phyloP scores from a whole-genome alignment of 2,113 vertebrate species.

The Octodon degus region DNA sequence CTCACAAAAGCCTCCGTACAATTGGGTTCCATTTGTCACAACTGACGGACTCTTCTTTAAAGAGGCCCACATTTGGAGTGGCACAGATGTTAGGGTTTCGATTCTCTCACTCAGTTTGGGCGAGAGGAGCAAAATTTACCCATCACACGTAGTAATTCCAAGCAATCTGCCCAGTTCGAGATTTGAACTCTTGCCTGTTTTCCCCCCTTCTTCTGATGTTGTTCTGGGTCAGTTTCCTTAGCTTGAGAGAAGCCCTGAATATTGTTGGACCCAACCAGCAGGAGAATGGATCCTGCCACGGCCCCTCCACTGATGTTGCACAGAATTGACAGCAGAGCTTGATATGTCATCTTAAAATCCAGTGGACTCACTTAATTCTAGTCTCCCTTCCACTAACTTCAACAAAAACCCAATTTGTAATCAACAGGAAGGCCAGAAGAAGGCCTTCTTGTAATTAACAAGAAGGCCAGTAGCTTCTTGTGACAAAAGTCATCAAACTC shows the following conservation, averaged over 20 bases:
- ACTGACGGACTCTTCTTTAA: slow-evolving; percentile 57
- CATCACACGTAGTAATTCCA: not conserved
- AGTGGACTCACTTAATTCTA: not conserved
- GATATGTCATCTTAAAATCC: not conserved
- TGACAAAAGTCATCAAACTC: slow-evolving; percentile 37
- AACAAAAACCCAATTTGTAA: slow-evolving; percentile 33
- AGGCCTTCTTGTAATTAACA: too few relatives aligned
- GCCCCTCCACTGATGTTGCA: not conserved
- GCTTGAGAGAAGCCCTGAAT: not conserved
- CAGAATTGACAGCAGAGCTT: not conserved
- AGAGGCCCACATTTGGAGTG: slow-evolving; percentile 18
- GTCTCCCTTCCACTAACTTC: not conserved
- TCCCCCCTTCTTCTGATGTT: not conserved
- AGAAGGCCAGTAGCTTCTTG: not conserved
- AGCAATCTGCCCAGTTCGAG: not conserved
- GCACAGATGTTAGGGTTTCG: slow-evolving; percentile 52
- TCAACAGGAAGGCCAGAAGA: not conserved
- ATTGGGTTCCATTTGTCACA: slow-evolving; percentile 69
- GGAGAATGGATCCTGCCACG: not conserved
- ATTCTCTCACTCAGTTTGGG: not conserved
- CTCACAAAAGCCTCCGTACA: slow-evolving; percentile 60
- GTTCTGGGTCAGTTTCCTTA: not conserved
- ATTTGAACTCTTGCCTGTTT: not conserved
- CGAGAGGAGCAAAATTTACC: slow-evolving; percentile 6
- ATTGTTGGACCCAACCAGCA: not conserved